Evolutionary conservation across 2,797 vertebrate genomes (phyloP), one percentile per base, ranked within the genome.

Genomic region (Bradypus variegatus): DNA sequence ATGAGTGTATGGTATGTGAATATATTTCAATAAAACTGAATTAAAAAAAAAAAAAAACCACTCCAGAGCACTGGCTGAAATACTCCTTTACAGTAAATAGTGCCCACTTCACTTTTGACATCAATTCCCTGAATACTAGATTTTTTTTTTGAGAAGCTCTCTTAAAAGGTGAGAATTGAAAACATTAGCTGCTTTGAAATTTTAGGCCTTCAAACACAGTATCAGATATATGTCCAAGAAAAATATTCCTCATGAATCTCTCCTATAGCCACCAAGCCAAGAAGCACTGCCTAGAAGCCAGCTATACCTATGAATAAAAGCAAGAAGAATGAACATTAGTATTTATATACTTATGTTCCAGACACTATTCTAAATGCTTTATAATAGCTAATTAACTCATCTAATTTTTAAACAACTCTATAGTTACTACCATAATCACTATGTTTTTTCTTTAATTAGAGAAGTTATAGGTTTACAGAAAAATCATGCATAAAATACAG

Each of bases 101-200:
- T 50, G 31, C 58, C 88, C 33, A 48, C 33, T 81, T 78, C 41
- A 25, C 80, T 79, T 94, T 82, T 77, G 36, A 91, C 41, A 90
- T 81, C 67, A 86, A 82, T 81, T 94, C 36, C 79, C 65, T 72
- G 33, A 95, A 93, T 67, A 87, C 48, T 80, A 76, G 21, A 50
- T 36, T 86, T 55, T 89, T 88, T 19, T 85, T 91, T 65, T 79
- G 2, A 90, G 84, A 90, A 38, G 13, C 6, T 79, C 36, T 89
- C 79, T 86, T 83, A 94, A 83, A 36, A 89, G 76, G 36, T 79
- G 36, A 92, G 53, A 89, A 94, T 67, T 64, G 36, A 6, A 9
- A 25, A 60, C 27, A 86, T 11, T 27, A 86, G 18, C 53, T 82
- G 8, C 33, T 88, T 93, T 93, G 91, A 88, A 90, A 77, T 77